Base-by-base conservation (phyloP, 2,888 invertebrate species). In the Mechanitis messenoides region DNA sequence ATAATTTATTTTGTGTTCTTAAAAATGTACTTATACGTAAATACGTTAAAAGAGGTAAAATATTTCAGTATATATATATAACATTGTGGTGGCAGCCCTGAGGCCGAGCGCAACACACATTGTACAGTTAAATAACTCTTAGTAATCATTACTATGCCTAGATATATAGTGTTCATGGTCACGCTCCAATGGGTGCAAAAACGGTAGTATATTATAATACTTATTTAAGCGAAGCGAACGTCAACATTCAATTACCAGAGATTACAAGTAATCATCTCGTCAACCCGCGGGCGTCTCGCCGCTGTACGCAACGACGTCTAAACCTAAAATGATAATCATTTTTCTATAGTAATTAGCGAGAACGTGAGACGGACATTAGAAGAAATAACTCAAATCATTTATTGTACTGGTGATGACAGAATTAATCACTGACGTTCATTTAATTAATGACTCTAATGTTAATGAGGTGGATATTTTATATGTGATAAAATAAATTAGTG, bases 201-300 rank as follows among this genome's bases (percentile, higher is more conserved):
- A 53, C 59, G 58, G 59, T 54, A 28, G 45, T 64, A 62, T 67
- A 64, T 50, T 50, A 62, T 63, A 64, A 61, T 59, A 56, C 38
- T 56, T 58, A 60, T 56, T 61, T 45, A 61, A 62, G 53, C 63
- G 63, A 59, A 67, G 63, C 45, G 53, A 64, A 66, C 70, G 73
- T 74, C 72, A 69, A 73, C 75, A 74, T 77, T 80, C 79, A 81
- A 81, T 81, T 80, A 76, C 68, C 60, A 60, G 63, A 73, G 79
- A 80, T 80, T 80, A 76, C 68, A 61, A 61, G 65, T 74, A 80
- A 80, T 80, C 75, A 78, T 76, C 74, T 72, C 75, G 73, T 77
- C 75, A 71, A 70, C 74, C 75, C 67, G 65, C 70, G 42, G 72
- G 76, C 74, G 38, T 38, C 38, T 38, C 35, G 35, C 35, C 6